Evolutionary conservation across 2,797 vertebrate species (phyloP).

Genomic region (Natrix natrix): DNA sequence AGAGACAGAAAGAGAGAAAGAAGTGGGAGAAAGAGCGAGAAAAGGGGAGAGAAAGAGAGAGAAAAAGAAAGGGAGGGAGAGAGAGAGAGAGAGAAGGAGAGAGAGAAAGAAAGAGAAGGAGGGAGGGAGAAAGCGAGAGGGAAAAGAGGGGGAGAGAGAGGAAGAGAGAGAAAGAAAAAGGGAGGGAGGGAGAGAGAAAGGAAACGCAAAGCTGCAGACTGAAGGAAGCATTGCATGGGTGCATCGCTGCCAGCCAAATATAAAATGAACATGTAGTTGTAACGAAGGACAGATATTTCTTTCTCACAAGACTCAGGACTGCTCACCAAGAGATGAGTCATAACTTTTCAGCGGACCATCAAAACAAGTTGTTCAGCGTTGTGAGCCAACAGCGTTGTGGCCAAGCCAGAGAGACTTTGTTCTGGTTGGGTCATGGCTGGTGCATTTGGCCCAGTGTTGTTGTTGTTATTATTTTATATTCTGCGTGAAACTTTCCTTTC

Average conservation of each 20-base stretch:
- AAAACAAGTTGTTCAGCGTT: constrained; percentile 30
- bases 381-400: not conserved
- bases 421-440: not conserved
- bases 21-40: too few species aligned
- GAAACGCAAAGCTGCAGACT: constrained; percentile 64
- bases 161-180: too few species aligned
- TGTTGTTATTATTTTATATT: not conserved
- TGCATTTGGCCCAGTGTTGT: not conserved
- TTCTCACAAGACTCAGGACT: not conserved
- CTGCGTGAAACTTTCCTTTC: not conserved
- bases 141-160: too few species aligned
- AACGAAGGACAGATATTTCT: constrained; percentile 26
- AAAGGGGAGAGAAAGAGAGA: constrained; percentile 23
- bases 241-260: constrained; percentile 24
- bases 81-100: constrained; percentile 46
- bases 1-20: too few species aligned
- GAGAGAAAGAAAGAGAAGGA: too few species aligned
- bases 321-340: constrained; percentile 14
- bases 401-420: not conserved
- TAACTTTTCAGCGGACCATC: constrained; percentile 23
- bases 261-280: constrained; percentile 26
- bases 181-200: constrained; percentile 46
- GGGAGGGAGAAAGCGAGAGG: too few species aligned
- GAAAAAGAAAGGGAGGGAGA: constrained; percentile 13
- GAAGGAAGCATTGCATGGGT: constrained; percentile 31